Evolutionary conservation across 2,797 vertebrate species (phyloP).

Genomic region (Pogoniulus pusillus): DNA sequence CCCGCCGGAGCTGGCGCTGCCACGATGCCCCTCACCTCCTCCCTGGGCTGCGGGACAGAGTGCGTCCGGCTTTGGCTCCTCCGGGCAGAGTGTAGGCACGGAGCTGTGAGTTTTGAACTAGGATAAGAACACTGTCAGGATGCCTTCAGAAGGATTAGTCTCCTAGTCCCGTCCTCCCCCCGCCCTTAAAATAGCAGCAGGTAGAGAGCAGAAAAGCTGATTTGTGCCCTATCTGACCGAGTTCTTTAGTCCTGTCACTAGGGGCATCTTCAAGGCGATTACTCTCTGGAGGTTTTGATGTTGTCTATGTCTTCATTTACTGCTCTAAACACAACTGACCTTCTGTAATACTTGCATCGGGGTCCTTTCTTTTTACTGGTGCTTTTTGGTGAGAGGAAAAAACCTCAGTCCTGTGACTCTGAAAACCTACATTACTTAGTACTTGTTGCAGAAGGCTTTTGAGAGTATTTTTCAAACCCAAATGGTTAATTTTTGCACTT

Average conservation of each 20-base stretch:
- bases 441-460: not conserved
- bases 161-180: not conserved
- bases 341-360: not conserved
- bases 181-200: constrained; percentile 29
- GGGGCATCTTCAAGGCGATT: constrained; percentile 45
- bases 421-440: not conserved
- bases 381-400: not conserved
- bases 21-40: no score
- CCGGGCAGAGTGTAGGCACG: accelerated
- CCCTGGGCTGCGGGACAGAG: not conserved
- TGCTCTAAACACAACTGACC: not conserved
- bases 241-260: constrained; percentile 23
- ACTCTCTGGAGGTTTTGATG: not conserved
- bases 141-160: not conserved
- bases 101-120: not conserved
- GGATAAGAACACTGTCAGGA: not conserved
- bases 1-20: not conserved
- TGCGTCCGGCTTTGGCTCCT: not conserved
- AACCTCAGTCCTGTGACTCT: not conserved
- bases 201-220: constrained; percentile 43
- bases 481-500: not conserved
- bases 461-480: not conserved
- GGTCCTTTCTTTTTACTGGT: not conserved
- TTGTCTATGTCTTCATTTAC: not conserved
- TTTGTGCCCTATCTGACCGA: constrained; percentile 39